Percentiles rank a stretch among this genome's conserved stretches.
Evolutionary conservation across 2,888 invertebrate genomes (phyloP).

Genomic region (Thecophora atra): DNA sequence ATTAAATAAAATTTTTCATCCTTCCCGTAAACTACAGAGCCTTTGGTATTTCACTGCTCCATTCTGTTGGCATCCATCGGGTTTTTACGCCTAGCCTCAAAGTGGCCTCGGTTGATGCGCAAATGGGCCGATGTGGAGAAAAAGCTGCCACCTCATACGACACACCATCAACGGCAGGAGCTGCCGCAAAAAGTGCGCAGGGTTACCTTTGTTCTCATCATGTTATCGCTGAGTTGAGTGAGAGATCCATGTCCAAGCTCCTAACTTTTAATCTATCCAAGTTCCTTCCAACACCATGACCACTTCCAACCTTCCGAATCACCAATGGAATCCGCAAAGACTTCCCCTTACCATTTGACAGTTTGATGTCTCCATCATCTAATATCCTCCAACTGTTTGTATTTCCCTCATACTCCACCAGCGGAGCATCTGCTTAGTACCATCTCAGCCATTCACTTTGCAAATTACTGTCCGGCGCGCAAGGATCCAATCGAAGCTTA

Average conservation of each 20-base stretch:
- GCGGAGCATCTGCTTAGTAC: constrained; percentile 62
- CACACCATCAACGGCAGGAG: constrained; percentile 48
- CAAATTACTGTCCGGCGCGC: constrained; percentile 55
- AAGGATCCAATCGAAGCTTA: constrained; percentile 59
- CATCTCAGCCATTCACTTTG: constrained; percentile 56
- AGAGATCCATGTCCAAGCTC: not conserved
- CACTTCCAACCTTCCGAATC: not conserved
- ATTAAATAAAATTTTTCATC: not conserved
- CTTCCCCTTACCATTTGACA: too few relatives aligned
- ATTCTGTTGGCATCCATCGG: constrained; percentile 52
- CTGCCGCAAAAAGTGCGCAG: constrained; percentile 50
- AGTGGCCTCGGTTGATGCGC: constrained; percentile 60
- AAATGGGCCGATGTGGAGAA: constrained; percentile 58
- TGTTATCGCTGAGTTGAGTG: constrained; percentile 55
- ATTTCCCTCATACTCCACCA: constrained; percentile 38
- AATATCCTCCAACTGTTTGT: not conserved
- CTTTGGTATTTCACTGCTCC: constrained; percentile 59
- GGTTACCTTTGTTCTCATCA: constrained; percentile 52
- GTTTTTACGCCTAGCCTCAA: constrained; percentile 64
- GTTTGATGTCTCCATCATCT: not conserved
- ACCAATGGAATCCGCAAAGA: too few relatives aligned
- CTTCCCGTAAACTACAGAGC: constrained; percentile 51
- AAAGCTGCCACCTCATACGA: constrained; percentile 49
- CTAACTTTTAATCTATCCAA: too few relatives aligned
- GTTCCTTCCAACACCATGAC: not conserved